phyloP scores from a whole-genome alignment of 2,888 invertebrate genomes.

The Mimas tiliae region DNA sequence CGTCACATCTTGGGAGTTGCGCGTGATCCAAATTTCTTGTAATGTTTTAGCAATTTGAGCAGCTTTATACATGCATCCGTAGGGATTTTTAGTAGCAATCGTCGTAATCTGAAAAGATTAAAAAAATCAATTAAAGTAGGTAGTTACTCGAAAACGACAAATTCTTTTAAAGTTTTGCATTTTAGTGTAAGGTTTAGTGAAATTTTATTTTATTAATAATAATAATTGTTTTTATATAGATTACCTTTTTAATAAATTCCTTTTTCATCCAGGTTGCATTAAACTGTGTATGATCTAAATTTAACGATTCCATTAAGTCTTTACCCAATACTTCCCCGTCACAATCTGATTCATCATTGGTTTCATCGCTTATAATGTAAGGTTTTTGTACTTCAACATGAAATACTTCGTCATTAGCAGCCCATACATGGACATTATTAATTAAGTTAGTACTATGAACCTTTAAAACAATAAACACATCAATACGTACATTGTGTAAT shows the following conservation, averaged over 20 bases:
- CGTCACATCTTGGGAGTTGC: constrained; percentile 39
- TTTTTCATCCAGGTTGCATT: constrained; percentile 72
- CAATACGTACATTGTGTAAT: too few relatives aligned
- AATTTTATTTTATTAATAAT: background rate
- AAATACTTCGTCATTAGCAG: constrained; percentile 65
- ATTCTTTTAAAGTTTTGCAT: too few relatives aligned
- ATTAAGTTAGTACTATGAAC: constrained; percentile 53
- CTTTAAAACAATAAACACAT: constrained; percentile 43
- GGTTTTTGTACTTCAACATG: constrained; percentile 67
- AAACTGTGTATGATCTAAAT: constrained; percentile 63
- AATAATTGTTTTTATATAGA: background rate
- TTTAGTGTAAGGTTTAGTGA: too few relatives aligned
- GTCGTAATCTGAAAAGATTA: constrained; percentile 45
- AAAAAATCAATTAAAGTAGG: background rate
- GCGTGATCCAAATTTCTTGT: constrained; percentile 58
- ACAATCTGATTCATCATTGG: constrained; percentile 42
- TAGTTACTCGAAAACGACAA: too few relatives aligned
- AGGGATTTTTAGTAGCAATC: constrained; percentile 59
- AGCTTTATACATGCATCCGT: constrained; percentile 67
- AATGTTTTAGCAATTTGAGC: constrained; percentile 58
- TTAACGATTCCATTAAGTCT: constrained; percentile 48
- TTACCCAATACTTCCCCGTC: constrained; percentile 54
- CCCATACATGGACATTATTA: constrained; percentile 67
- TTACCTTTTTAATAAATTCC: constrained; percentile 69
- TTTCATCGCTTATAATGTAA: constrained; percentile 50